phyloP scores from a whole-genome alignment of 2,113 vertebrate species.

The Empidonax traillii region DNA sequence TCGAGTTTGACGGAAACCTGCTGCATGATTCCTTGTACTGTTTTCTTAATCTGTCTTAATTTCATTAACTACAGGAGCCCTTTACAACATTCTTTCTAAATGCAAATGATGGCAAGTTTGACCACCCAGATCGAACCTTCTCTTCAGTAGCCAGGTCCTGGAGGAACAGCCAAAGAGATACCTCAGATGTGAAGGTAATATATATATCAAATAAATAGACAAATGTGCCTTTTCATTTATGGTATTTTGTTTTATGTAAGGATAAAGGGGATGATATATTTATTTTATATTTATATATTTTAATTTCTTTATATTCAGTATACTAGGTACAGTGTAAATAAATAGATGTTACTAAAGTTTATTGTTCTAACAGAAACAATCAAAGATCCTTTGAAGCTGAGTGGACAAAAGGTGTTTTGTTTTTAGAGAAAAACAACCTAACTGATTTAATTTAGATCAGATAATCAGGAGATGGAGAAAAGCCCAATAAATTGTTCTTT shows the following conservation, averaged over 20 bases:
- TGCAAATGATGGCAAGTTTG: slow-evolving; percentile 90
- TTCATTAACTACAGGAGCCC: slow-evolving; percentile 83
- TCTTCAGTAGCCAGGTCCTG: slow-evolving; percentile 90
- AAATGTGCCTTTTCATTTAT: not conserved
- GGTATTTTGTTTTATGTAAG: not conserved
- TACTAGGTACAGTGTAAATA: not conserved
- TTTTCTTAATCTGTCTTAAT: slow-evolving; percentile 22
- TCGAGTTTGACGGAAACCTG: not conserved
- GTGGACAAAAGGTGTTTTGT: slow-evolving; percentile 62
- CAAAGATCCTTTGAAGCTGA: slow-evolving; percentile 58
- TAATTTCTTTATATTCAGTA: not conserved
- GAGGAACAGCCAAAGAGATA: slow-evolving; percentile 96
- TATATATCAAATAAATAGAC: not conserved
- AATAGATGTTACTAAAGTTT: not conserved
- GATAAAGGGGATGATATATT: not conserved
- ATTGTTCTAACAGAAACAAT: slow-evolving; percentile 31
- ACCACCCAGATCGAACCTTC: slow-evolving; percentile 93
- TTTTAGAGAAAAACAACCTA: slow-evolving; percentile 59
- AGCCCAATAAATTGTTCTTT: slow-evolving; percentile 78
- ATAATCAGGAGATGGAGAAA: slow-evolving; percentile 74
- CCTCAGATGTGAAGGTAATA: slow-evolving; percentile 92
- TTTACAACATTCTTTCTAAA: slow-evolving; percentile 95
- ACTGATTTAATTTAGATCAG: slow-evolving; percentile 73
- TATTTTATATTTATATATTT: not conserved
- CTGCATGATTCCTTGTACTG: not conserved